Percentiles rank a stretch among this genome's conserved stretches.
phyloP scores from a whole-genome alignment of 2,888 invertebrate genomes.

The Saturnia japonica region DNA sequence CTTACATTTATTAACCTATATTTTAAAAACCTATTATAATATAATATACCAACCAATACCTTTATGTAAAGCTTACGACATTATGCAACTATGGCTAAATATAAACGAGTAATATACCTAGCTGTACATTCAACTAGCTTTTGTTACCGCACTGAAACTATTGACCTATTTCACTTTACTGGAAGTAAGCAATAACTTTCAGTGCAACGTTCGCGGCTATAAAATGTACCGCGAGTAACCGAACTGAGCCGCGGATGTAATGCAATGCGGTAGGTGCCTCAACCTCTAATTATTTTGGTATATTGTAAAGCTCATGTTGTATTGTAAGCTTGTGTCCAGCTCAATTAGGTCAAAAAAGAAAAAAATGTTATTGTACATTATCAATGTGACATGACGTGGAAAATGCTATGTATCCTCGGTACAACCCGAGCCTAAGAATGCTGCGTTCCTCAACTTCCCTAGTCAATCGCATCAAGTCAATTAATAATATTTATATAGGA shows the following conservation, averaged over 20 bases:
- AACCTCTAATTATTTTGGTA: conserved; percentile 21
- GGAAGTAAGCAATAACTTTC: conserved; percentile 81
- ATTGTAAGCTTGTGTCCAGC: background rate
- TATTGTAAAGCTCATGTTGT: background rate
- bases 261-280: conserved; percentile 34
- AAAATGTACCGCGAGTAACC: conserved; percentile 67
- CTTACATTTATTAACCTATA: background rate
- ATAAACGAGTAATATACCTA: conserved; percentile 65
- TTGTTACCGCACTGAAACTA: conserved; percentile 80
- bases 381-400: background rate
- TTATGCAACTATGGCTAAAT: conserved; percentile 49
- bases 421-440: no score
- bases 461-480: no score
- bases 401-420: no score
- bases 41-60: background rate
- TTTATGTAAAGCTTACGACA: conserved; percentile 10
- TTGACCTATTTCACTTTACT: conserved; percentile 81
- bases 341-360: background rate
- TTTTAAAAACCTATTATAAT: no score
- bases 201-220: conserved; percentile 70
- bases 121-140: conserved; percentile 72
- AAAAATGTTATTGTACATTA: background rate
- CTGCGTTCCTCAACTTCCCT: no score
- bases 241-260: conserved; percentile 50
- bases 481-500: no score